phyloP scores from a whole-genome alignment of 2,797 vertebrate species.

The Bradypodion ventrale region DNA sequence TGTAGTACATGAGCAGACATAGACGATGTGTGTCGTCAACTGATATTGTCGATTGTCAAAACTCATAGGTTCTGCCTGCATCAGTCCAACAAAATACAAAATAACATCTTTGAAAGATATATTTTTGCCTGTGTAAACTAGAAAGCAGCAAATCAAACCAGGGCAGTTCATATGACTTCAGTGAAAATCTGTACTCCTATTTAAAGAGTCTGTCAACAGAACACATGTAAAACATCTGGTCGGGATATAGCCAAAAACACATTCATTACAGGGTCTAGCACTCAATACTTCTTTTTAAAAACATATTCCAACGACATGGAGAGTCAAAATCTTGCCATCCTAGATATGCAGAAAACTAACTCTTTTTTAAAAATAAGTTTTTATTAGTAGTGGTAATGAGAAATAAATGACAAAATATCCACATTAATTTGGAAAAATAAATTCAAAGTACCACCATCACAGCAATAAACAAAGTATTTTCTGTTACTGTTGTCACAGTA shows the following conservation, averaged over 20 bases:
- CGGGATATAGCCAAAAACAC: not conserved
- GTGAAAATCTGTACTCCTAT: not conserved
- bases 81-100: not conserved
- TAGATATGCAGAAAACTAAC: not conserved
- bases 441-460: too few species aligned
- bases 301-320: not conserved
- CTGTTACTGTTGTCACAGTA: too few species aligned
- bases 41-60: not conserved
- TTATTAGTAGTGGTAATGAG: not conserved
- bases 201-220: not conserved
- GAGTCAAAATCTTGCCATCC: not conserved
- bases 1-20: not conserved
- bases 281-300: not conserved
- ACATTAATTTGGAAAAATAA: too few species aligned
- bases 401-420: not conserved
- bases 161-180: not conserved
- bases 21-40: not conserved
- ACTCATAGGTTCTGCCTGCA: not conserved
- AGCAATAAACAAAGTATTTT: too few species aligned
- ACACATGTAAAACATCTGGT: not conserved
- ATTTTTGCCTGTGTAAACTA: not conserved
- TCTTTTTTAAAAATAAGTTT: not conserved
- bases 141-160: not conserved
- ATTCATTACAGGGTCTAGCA: not conserved
- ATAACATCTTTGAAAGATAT: not conserved